A percentile compares a stretch with the other conserved stretches of the same genome.
These are phyloP conservation scores for Plestiodon gilberti DNA, from an alignment of 2,113 vertebrate species.

Conservation along the genomic window DNA sequence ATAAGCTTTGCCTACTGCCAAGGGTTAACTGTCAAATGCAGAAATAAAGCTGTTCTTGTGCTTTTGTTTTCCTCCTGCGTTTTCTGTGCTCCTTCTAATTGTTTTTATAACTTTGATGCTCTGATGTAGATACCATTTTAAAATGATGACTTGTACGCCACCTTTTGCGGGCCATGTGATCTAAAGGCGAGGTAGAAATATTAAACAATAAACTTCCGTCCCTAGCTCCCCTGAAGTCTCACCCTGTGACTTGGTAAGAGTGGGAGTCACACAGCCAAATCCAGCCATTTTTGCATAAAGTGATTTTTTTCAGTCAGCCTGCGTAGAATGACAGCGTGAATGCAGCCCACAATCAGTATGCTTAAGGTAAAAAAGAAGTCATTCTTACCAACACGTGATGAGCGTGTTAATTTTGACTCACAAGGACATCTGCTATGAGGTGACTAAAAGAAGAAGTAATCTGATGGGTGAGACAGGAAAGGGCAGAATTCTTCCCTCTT, in stretches of 20 bases:
- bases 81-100: not conserved
- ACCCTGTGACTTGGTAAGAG: not conserved
- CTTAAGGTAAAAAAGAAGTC: not conserved
- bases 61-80: not conserved
- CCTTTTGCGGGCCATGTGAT: not conserved
- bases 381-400: not conserved
- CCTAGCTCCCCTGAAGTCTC: not conserved
- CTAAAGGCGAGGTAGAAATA: not conserved
- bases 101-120: not conserved
- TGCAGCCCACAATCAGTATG: not conserved
- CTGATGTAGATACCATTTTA: not conserved
- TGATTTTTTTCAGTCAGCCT: not conserved
- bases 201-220: not conserved
- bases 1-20: not conserved
- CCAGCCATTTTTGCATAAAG: too few relatives aligned
- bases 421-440: not conserved
- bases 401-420: not conserved
- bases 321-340: not conserved
- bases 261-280: not conserved
- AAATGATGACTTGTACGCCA: not conserved
- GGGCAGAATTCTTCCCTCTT: not conserved
- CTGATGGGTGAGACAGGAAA: not conserved
- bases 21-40: not conserved
- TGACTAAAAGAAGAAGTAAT: not conserved
- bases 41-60: not conserved